Evolutionary conservation across 2,888 invertebrate species (phyloP).

Genomic region (Apotomis turbidana): DNA sequence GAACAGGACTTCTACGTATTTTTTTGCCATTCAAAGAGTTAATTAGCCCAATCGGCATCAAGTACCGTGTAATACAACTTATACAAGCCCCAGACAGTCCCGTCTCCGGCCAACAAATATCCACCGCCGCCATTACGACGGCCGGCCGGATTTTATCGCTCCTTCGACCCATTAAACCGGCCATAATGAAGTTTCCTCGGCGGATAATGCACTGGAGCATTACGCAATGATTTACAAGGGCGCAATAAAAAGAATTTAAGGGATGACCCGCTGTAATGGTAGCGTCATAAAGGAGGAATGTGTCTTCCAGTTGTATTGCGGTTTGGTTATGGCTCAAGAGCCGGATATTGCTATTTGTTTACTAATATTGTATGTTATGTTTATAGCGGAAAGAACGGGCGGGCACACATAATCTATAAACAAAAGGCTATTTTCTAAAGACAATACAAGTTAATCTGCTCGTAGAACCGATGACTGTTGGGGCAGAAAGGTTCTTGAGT

Average conservation of each 20-base stretch:
- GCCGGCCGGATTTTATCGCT: slow-evolving; percentile 77
- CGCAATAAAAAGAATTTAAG: slow-evolving; percentile 83
- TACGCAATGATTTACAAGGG: slow-evolving; percentile 83
- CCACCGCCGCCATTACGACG: slow-evolving; percentile 56
- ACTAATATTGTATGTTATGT: too few species aligned
- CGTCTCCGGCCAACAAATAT: slow-evolving; percentile 46
- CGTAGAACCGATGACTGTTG: too few species aligned
- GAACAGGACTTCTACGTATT: too few species aligned
- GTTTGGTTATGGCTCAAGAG: not conserved
- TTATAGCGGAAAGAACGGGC: too few species aligned
- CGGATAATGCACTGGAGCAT: slow-evolving; percentile 82
- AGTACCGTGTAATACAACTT: too few species aligned
- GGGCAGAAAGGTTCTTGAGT: too few species aligned
- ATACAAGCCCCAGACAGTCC: slow-evolving; percentile 45
- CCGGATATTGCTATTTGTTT: not conserved
- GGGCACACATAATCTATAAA: too few species aligned
- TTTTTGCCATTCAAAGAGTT: too few species aligned
- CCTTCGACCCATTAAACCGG: slow-evolving; percentile 82
- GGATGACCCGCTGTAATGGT: slow-evolving; percentile 76
- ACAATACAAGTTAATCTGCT: too few species aligned
- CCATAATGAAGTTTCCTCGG: slow-evolving; percentile 82
- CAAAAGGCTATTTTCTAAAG: too few species aligned
- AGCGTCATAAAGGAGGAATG: slow-evolving; percentile 78
- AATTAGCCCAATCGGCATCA: too few species aligned
- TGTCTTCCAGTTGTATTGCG: slow-evolving; percentile 44